phyloP scores from a whole-genome alignment of 2,888 invertebrate species.

The Odontocolon sp. region DNA sequence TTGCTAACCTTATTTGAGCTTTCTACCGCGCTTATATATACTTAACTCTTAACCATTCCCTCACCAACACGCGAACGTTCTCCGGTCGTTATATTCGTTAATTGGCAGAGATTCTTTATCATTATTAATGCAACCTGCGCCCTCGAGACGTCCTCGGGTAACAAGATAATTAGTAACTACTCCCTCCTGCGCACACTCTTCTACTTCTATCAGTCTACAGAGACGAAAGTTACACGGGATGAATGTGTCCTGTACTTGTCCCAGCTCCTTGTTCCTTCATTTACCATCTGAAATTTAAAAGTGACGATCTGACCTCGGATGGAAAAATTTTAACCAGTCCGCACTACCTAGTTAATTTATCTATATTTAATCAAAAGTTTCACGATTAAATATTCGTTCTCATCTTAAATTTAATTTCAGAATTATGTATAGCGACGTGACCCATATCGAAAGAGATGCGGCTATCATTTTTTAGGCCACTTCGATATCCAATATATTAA shows the following conservation, averaged over 20 bases:
- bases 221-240: not conserved
- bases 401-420: no score
- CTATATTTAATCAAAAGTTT: no score
- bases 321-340: no score
- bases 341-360: no score
- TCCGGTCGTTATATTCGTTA: slow-evolving; percentile 70
- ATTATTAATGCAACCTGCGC: slow-evolving; percentile 61
- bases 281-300: not conserved
- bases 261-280: not conserved
- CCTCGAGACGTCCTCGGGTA: slow-evolving; percentile 55
- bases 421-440: no score
- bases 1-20: not conserved
- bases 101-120: slow-evolving; percentile 69
- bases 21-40: no score
- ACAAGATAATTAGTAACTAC: slow-evolving; percentile 66
- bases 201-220: not conserved
- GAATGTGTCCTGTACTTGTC: not conserved
- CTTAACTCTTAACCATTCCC: not conserved
- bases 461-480: not conserved
- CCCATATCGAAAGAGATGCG: no score
- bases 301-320: no score
- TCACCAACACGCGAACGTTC: slow-evolving; percentile 19
- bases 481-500: not conserved
- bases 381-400: no score
- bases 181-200: not conserved